Percentiles rank a stretch among this genome's conserved stretches.
Evolutionary conservation across 2,797 vertebrate species (phyloP).

Genomic region (Coranthus polyacanthus): DNA sequence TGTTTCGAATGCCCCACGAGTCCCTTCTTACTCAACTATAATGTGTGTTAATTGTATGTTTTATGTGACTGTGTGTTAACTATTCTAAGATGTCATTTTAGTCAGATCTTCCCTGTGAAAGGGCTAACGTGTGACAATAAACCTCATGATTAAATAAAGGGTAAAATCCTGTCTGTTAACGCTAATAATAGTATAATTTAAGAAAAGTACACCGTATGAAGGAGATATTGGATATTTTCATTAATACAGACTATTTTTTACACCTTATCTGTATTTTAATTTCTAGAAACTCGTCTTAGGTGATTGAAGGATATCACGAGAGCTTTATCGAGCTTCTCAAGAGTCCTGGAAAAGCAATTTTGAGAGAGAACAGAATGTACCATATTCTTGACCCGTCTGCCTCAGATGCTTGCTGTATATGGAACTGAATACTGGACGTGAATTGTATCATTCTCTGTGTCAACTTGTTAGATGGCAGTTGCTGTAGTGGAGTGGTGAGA

Average conservation of each 20-base stretch:
- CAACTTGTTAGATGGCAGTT: slow-evolving; percentile 86
- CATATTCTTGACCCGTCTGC: slow-evolving; percentile 85
- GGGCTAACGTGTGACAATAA: background rate
- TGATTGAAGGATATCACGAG: slow-evolving; percentile 50
- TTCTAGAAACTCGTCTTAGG: slow-evolving; percentile 39
- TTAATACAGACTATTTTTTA: slow-evolving; percentile 22
- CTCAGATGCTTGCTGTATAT: slow-evolving; percentile 81
- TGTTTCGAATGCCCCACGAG: no score
- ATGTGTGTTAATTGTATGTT: background rate
- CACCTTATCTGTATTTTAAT: slow-evolving; percentile 40
- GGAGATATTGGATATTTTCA: slow-evolving; percentile 35
- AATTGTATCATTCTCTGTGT: slow-evolving; percentile 83
- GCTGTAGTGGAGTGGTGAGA: slow-evolving; percentile 86
- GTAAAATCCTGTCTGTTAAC: slow-evolving; percentile 9
- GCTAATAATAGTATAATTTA: slow-evolving; percentile 2
- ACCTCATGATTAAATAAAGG: background rate
- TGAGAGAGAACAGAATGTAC: slow-evolving; percentile 84
- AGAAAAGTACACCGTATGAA: background rate
- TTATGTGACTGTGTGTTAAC: background rate
- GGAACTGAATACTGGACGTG: slow-evolving; percentile 84
- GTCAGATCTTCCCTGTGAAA: background rate
- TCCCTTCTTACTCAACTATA: background rate
- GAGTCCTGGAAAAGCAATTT: slow-evolving; percentile 70
- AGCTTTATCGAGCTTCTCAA: slow-evolving; percentile 55
- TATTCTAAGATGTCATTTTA: background rate